Evolutionary conservation across 1,140 invertebrate species (phyloP), one percentile per base, ranked within the genome.

Genomic region (Ephestia elutella): DNA sequence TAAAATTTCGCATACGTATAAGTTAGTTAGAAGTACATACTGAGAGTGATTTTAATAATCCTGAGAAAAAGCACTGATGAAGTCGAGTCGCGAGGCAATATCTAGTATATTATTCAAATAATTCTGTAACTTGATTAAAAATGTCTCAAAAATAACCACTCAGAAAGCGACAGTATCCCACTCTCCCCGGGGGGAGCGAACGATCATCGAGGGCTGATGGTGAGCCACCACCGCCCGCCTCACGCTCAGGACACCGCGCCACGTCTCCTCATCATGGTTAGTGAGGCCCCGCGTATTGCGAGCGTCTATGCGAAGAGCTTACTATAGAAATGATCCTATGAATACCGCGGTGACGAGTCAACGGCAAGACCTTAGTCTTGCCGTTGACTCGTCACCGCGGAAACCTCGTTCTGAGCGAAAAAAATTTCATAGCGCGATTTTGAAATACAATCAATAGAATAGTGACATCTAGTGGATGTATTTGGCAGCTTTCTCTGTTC

Each of bases 301-400:
- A 69, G 54, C 17, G 32, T 60, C 64, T 63, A 30, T 18, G 57
- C 53, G 64, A 65, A 69, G 64, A 64, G 60, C 67, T 69, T 72
- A 69, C 66, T 66, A 70, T 69, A 69, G 66, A 72, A 69, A 66
- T 66, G 70, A 69, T 71, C 70, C 66, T 72, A 69, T 72, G 65
- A 73, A 70, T n/a, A n/a, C n/a, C n/a, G n/a, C n/a, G n/a, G n/a
- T n/a, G n/a, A n/a, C n/a, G n/a, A n/a, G n/a, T n/a, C n/a, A n/a
- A n/a, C n/a, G n/a, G 68, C 70, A 70, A 71, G 65, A n/a, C n/a
- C n/a, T n/a, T n/a, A n/a, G 68, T 71, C 68, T 71, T 71, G 51
- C 0, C 48, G 18, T 0, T 32, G 4, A 0, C 10, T 18, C 1
- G 5, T 18, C 25, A 13, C 1, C 7, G n/a, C 17, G 11, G 49